These are phyloP conservation scores for Caenorhabditis wallacei DNA, from an alignment of 2,888 invertebrate species.

Conservation along the genomic window DNA sequence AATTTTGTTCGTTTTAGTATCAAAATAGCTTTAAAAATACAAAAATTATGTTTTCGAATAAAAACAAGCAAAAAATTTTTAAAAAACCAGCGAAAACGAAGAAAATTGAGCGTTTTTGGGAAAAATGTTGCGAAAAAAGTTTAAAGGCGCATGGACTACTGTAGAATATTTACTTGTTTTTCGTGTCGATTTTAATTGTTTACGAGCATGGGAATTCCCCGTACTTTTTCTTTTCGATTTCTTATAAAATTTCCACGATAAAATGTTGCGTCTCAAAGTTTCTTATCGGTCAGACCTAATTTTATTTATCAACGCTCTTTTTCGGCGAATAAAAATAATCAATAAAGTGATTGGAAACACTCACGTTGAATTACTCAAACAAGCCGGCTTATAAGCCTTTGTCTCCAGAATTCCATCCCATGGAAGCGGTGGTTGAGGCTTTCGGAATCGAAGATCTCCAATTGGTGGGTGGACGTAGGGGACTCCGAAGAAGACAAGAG, in stretches of 20 bases:
- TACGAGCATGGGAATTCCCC: no score
- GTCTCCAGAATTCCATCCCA: conserved; percentile 62
- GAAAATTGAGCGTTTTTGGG: no score
- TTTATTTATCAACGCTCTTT: not conserved
- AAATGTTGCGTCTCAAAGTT: no score
- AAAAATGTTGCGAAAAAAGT: no score
- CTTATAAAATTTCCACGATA: not conserved
- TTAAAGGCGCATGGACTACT: no score
- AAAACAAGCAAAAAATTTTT: no score
- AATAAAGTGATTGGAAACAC: not conserved
- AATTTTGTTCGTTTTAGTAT: no score
- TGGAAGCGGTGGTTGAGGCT: conserved; percentile 7
- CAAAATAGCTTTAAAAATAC: no score
- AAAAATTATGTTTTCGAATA: no score
- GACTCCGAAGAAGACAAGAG: conserved; percentile 46
- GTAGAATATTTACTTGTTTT: no score
- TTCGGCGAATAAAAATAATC: not conserved
- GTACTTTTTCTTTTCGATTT: not conserved
- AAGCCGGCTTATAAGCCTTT: conserved; percentile 58
- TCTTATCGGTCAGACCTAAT: not conserved
- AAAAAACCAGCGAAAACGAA: no score
- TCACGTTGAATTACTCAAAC: conserved; percentile 60
- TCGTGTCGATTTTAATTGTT: no score
- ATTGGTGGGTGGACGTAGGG: conserved; percentile 51
- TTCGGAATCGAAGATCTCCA: conserved; percentile 42